Base-by-base conservation (phyloP, 2,888 invertebrate genomes). In the Drosophila heteroneura region DNA sequence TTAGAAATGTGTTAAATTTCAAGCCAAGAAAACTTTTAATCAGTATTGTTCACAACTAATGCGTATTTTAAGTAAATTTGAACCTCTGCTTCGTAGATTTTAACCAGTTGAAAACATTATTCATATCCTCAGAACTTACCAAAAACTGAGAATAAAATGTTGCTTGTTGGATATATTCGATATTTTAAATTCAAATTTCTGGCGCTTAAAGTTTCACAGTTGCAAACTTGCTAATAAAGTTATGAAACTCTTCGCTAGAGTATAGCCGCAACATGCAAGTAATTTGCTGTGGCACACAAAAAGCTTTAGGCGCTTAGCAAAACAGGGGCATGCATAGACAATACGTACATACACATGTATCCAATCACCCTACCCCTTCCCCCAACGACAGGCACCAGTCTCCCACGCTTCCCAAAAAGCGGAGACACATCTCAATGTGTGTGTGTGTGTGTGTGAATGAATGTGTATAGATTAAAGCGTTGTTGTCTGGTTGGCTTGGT, bases 221-320 rank as follows among this genome's bases (percentile, higher is more conserved):
- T 33, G 22, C 56, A 56, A 64, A 70, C 14, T 53, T 44, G 14
- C 3, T 2, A n/a, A n/a, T n/a, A n/a, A 51, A 62, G 56, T 44
- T 52, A 37, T 32, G 28, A 39, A 56, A 60, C 79, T 64, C 49
- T 35, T 3, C 35, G 39, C 33, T 56, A 79, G 79, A 47, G 79
- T 79, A 79, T 64, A 59, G 57, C 56, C 69, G 69, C 81, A 79
- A 72, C 76, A 76, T 68, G 84, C 82, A 74, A 83, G 79, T 82
- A 87, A 85, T 87, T 85, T 83, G 64, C 75, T 76, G 74, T 71
- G 85, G 72, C 75, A 70, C 66, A 74, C 76, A 77, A 69, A 74
- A 82, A 69, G 86, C 85, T 83, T 67, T 62, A 69, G 89, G 85
- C 85, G 70, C 66, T 78, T 74, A 67, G 62, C 70, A 70, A 60